These are phyloP conservation scores for Chrysina gloriosa DNA, from an alignment of 2,888 invertebrate species.

Conservation along the genomic window DNA sequence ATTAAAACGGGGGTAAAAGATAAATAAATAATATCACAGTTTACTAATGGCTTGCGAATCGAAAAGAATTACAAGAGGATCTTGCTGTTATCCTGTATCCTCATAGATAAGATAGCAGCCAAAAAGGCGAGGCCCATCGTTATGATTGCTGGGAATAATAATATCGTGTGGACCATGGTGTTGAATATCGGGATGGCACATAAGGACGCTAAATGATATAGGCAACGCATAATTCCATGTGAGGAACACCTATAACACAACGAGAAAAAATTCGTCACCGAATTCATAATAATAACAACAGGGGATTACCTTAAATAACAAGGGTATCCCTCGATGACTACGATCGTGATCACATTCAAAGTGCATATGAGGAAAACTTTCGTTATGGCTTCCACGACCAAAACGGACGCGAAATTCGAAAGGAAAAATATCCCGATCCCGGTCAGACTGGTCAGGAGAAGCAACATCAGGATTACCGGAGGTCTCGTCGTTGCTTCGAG, in stretches of 20 bases:
- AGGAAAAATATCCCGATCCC: slow-evolving; percentile 69
- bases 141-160: slow-evolving; percentile 61
- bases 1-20: background rate
- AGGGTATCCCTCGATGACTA: slow-evolving; percentile 69
- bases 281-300: slow-evolving; percentile 12
- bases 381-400: slow-evolving; percentile 63
- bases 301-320: slow-evolving; percentile 69
- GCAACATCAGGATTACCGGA: slow-evolving; percentile 57
- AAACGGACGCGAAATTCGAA: slow-evolving; percentile 61
- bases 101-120: slow-evolving; percentile 60
- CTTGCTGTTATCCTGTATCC: slow-evolving; percentile 64
- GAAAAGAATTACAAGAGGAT: slow-evolving; percentile 59
- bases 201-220: slow-evolving; percentile 68
- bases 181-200: slow-evolving; percentile 65
- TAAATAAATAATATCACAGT: slow-evolving; percentile 53
- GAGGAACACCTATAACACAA: slow-evolving; percentile 68
- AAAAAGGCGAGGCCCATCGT: slow-evolving; percentile 58
- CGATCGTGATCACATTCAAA: slow-evolving; percentile 66
- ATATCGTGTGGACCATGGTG: slow-evolving; percentile 59
- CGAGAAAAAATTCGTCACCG: background rate
- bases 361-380: slow-evolving; percentile 66
- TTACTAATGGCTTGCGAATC: slow-evolving; percentile 38
- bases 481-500: slow-evolving; percentile 58
- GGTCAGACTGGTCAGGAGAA: slow-evolving; percentile 64
- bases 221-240: slow-evolving; percentile 69